Evolutionary conservation across 2,113 vertebrate species (phyloP), one percentile per base, ranked within the genome.

Genomic region (Dicrurus megarhynchus): DNA sequence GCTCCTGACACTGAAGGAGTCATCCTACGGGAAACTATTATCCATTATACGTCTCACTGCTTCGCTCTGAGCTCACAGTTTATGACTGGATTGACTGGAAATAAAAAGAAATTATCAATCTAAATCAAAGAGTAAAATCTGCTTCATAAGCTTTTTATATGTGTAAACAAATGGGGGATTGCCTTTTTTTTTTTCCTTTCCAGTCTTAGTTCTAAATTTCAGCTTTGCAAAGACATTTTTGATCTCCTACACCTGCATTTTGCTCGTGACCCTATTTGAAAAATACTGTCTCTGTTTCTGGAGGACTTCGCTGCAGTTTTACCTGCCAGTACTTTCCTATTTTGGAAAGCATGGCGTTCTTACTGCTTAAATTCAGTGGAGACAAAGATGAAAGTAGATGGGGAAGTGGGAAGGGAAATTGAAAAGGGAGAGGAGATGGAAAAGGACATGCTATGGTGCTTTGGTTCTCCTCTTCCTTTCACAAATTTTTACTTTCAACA

Each of bases 131-230:
- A 32, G 6, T 63, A 53, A 70, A 70, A 84, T 49, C 65, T 61
- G 6, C 8, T 11, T 60, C 4, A 23, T 63, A 39, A 59, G 5
- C 16, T 33, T 47, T 84, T 83, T 23, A n/a, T 42, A 5, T 85
- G 13, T 24, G 3, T 55, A 81, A 67, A 73, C 15, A 56, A 56
- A 41, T 24, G 5, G 3, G 2, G 2, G 3, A 0, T 18, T 61
- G 41, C 3, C 19, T 56, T 39, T 35, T 15, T 69, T 60, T 78
- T 35, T 15, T 32, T 16, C 3, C 7, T 14, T 33, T 39, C 11
- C 18, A 15, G 15, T 44, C 20, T 27, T 81, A 35, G 19, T 47
- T 87, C 46, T 90, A 24, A 84, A 41, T 88, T 75, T 60, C 12
- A 47, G 5, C 8, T 83, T n/a, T 93, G 17, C 60, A 61, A 11